A percentile compares a stretch with the other conserved stretches of the same genome.
These are phyloP conservation scores for Pseudomyrmex cubaensis DNA, from an alignment of 1,140 invertebrate genomes.

Conservation along the genomic window DNA sequence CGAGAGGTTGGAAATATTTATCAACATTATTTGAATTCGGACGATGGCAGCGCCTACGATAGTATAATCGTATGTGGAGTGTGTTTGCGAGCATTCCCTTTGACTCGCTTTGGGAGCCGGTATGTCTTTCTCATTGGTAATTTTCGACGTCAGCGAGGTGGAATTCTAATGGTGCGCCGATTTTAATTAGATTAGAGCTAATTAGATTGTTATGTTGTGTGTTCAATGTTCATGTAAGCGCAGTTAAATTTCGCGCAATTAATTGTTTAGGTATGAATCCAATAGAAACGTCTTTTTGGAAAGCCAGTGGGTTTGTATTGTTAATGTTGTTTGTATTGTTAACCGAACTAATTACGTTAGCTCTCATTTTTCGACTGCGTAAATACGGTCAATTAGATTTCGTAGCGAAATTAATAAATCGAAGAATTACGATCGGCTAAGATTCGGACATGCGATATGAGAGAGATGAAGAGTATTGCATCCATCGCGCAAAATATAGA, in stretches of 20 bases:
- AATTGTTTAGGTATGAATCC: constrained; percentile 51
- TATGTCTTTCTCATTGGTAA: constrained; percentile 50
- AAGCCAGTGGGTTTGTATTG: constrained; percentile 15
- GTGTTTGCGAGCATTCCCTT: constrained; percentile 28
- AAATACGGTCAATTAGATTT: constrained; percentile 34
- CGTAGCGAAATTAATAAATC: constrained; percentile 16
- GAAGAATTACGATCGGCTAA: constrained; percentile 12
- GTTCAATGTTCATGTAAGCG: constrained; percentile 38
- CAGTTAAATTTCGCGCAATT: constrained; percentile 54
- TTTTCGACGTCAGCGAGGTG: constrained; percentile 47
- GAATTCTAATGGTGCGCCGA: constrained; percentile 51
- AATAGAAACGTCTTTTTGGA: constrained; percentile 32
- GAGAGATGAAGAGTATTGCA: constrained; percentile 3
- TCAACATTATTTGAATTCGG: constrained; percentile 51
- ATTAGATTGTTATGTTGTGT: constrained; percentile 49
- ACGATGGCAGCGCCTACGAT: constrained; percentile 16
- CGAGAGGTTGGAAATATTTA: constrained; percentile 45
- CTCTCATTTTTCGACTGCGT: constrained; percentile 2
- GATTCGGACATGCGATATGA: constrained; percentile 21
- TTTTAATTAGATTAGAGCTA: constrained; percentile 61
- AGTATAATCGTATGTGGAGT: constrained; percentile 14
- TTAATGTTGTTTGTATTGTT: constrained; percentile 34
- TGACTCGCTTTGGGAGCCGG: constrained; percentile 41
- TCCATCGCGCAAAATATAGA: constrained; percentile 43
- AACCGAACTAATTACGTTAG: constrained; percentile 35